These are phyloP conservation scores for Apostichopus leukothele DNA, from an alignment of 53 echinoderm and acorn worm genomes.

Conservation along the genomic window DNA sequence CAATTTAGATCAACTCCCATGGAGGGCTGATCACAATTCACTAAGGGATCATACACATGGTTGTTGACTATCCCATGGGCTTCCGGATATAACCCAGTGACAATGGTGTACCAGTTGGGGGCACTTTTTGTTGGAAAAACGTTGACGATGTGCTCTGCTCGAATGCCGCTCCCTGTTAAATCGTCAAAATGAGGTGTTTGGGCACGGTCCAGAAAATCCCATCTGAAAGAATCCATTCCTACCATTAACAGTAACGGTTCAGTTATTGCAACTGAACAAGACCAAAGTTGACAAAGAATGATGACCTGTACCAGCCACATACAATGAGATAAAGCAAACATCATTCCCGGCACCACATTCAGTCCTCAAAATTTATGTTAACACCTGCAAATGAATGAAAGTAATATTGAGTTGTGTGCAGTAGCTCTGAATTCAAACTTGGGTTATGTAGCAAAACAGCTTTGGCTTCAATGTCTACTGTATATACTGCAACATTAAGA, in stretches of 20 bases:
- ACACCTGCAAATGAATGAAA: no score
- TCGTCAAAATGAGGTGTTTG: slow-evolving; percentile 80
- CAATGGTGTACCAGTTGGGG: slow-evolving; percentile 83
- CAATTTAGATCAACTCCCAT: neutral
- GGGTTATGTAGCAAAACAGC: no score
- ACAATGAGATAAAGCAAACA: no score
- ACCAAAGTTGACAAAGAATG: neutral
- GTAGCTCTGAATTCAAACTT: no score
- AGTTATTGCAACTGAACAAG: neutral
- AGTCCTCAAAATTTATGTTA: no score
- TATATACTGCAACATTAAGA: no score
- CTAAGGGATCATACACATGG: slow-evolving; percentile 71
- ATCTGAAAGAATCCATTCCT: slow-evolving; percentile 90
- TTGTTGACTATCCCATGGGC: slow-evolving; percentile 88
- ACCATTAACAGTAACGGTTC: slow-evolving; percentile 68
- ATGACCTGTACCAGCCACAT: neutral
- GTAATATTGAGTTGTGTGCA: no score
- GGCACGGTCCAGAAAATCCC: slow-evolving; percentile 72
- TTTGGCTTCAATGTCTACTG: no score
- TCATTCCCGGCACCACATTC: no score
- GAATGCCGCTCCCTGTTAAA: slow-evolving; percentile 59
- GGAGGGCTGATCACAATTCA: slow-evolving; percentile 47
- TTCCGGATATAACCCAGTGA: slow-evolving; percentile 86
- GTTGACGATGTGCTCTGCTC: slow-evolving; percentile 67
- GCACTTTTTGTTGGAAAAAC: slow-evolving; percentile 83